phyloP scores from a whole-genome alignment of 2,113 vertebrate genomes.

The Accipiter cooperii region DNA sequence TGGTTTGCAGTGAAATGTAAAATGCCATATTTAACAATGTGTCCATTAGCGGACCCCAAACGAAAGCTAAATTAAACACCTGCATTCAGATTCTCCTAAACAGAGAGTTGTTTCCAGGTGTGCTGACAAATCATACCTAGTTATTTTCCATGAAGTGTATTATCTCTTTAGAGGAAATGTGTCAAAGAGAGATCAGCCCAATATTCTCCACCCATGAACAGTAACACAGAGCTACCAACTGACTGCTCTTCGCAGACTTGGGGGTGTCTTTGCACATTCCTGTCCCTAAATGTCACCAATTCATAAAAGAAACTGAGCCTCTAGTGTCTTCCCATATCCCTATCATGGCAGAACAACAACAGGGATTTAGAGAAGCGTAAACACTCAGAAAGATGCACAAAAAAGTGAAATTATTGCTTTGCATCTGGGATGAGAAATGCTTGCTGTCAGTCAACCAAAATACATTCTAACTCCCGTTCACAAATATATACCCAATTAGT shows the following conservation, averaged over 20 bases:
- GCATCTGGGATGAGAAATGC: conserved; percentile 43
- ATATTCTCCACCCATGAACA: background rate
- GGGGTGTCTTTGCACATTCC: background rate
- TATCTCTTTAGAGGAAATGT: conserved; percentile 19
- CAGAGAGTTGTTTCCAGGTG: background rate
- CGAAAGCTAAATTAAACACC: conserved; percentile 32
- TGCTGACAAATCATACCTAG: background rate
- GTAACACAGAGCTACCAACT: background rate
- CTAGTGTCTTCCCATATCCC: conserved; percentile 18
- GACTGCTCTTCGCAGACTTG: background rate
- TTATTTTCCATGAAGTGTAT: background rate
- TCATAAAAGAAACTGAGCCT: conserved; percentile 17
- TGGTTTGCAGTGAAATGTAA: background rate
- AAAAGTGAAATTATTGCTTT: conserved; percentile 45
- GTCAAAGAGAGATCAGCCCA: background rate
- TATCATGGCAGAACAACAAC: conserved; percentile 40
- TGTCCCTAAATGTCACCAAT: conserved; percentile 10
- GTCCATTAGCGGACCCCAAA: background rate
- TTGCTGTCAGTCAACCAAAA: conserved; percentile 56
- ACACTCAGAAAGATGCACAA: conserved; percentile 40
- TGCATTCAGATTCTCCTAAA: background rate
- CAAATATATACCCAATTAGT: conserved; percentile 48
- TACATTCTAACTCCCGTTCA: background rate
- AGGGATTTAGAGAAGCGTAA: conserved; percentile 57
- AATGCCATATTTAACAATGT: background rate